These are phyloP conservation scores for Steromphala cineraria DNA, from an alignment of 2,888 invertebrate species.

Conservation along the genomic window DNA sequence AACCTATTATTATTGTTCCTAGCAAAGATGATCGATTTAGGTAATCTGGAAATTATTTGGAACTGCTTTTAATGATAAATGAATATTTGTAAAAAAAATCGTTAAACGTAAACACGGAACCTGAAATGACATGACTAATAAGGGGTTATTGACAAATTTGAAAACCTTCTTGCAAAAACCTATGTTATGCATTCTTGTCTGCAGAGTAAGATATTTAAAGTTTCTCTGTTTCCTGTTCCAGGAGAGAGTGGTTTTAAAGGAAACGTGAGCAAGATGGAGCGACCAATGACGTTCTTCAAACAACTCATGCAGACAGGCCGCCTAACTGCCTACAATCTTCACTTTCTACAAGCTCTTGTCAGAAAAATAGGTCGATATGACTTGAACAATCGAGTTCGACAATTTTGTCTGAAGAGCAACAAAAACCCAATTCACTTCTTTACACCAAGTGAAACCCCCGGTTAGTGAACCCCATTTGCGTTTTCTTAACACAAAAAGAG, in stretches of 20 bases:
- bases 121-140: no score
- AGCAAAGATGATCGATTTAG: no score
- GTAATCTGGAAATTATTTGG: no score
- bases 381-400: not conserved
- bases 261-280: not conserved
- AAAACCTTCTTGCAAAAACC: no score
- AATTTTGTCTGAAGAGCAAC: not conserved
- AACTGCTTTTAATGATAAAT: no score
- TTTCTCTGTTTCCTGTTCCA: not conserved
- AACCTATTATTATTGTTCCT: no score
- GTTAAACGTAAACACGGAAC: no score
- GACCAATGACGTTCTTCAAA: not conserved
- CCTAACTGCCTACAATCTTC: not conserved
- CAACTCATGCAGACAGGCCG: not conserved
- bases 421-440: not conserved
- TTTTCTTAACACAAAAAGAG: no score
- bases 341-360: not conserved
- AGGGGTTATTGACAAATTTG: no score
- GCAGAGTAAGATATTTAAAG: no score
- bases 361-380: not conserved
- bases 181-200: no score
- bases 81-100: no score
- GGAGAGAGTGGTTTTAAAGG: not conserved
- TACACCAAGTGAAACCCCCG: not conserved
- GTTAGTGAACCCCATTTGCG: not conserved